These are phyloP conservation scores for Gallinago solitaria DNA, from an alignment of 2,797 vertebrate species.

Conservation along the genomic window DNA sequence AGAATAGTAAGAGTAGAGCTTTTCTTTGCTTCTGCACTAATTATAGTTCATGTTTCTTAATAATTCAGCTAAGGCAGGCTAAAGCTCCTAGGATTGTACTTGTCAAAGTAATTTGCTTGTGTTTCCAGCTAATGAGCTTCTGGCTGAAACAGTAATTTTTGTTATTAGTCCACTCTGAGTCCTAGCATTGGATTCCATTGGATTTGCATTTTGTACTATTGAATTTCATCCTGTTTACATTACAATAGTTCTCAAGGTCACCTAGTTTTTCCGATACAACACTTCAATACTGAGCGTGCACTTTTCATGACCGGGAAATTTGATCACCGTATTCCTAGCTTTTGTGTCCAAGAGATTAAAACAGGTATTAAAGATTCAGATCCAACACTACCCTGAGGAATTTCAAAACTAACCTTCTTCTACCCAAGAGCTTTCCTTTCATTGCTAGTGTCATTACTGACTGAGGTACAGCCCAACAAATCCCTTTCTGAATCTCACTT, in stretches of 20 bases:
- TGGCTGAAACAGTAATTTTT: conserved; percentile 10
- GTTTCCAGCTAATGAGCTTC: neutral
- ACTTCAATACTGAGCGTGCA: neutral
- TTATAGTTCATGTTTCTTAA: neutral
- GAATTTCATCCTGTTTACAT: neutral
- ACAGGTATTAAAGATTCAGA: neutral
- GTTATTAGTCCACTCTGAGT: neutral
- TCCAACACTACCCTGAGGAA: neutral
- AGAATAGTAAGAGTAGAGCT: neutral
- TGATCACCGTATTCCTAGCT: neutral
- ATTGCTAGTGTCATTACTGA: neutral
- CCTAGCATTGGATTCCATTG: neutral
- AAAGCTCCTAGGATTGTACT: neutral
- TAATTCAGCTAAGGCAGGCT: neutral
- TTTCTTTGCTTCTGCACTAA: neutral
- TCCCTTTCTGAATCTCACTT: neutral
- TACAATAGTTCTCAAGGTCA: neutral
- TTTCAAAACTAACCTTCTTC: neutral
- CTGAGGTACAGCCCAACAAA: neutral
- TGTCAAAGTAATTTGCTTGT: neutral
- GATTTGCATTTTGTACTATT: neutral
- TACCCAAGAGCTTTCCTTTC: neutral
- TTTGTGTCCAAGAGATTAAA: neutral
- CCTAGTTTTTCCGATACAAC: neutral
- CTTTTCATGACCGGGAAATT: neutral